Evolutionary conservation across 2,797 vertebrate species (phyloP).

Genomic region (Paedocypris micromegethes): DNA sequence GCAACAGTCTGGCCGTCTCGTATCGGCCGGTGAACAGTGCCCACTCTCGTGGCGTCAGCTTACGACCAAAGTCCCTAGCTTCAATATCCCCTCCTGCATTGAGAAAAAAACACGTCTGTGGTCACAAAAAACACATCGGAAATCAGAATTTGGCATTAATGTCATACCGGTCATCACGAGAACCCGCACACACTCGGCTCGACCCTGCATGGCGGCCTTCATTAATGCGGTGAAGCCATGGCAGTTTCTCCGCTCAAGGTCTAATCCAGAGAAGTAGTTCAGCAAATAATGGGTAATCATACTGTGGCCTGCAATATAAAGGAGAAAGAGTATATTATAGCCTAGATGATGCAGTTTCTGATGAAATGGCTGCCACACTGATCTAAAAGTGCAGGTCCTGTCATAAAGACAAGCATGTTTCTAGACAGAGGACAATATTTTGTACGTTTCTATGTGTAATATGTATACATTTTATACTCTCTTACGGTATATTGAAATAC

Average conservation of each 20-base stretch:
- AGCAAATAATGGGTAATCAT: constrained; percentile 85
- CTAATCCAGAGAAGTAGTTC: constrained; percentile 88
- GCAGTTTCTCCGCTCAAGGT: constrained; percentile 86
- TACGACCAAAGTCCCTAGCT: constrained; percentile 75
- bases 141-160: not conserved
- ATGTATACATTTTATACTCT: no score
- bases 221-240: constrained; percentile 94
- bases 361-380: no score
- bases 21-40: constrained; percentile 85
- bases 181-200: constrained; percentile 76
- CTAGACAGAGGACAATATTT: no score
- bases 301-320: constrained; percentile 69
- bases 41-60: constrained; percentile 84
- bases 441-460: no score
- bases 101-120: not conserved
- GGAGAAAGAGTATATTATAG: constrained; percentile 27
- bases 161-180: constrained; percentile 85
- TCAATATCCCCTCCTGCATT: constrained; percentile 79
- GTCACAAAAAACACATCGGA: not conserved
- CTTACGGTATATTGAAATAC: no score
- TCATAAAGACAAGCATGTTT: no score
- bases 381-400: no score
- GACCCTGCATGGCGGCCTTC: constrained; percentile 94
- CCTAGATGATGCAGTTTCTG: not conserved
- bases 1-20: constrained; percentile 77